Evolutionary conservation across 2,888 invertebrate species (phyloP).

Genomic region (Ophion ellenae): DNA sequence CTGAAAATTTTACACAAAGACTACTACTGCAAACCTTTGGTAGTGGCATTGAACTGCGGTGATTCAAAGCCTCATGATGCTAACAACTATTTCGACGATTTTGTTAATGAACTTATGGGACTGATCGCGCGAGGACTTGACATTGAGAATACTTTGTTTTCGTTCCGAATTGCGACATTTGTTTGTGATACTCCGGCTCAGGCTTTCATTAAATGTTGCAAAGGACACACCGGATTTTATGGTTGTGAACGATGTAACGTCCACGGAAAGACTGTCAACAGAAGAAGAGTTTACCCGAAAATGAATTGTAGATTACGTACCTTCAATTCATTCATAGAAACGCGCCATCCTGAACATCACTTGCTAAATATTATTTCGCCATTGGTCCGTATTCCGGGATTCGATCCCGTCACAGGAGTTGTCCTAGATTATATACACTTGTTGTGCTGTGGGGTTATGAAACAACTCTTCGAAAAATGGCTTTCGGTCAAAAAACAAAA

Average conservation of each 20-base stretch:
- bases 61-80: conserved; percentile 60
- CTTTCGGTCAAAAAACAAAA: conserved; percentile 43
- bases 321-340: conserved; percentile 54
- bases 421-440: conserved; percentile 58
- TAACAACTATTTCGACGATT: conserved; percentile 55
- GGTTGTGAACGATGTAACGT: conserved; percentile 62
- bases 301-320: conserved; percentile 57
- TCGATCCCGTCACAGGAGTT: conserved; percentile 39
- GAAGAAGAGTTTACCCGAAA: conserved; percentile 59
- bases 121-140: conserved; percentile 44
- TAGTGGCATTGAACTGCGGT: conserved; percentile 59
- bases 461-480: conserved; percentile 51
- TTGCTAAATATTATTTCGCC: conserved; percentile 44
- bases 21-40: conserved; percentile 52
- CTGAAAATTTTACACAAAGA: conserved; percentile 40
- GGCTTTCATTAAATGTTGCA: conserved; percentile 60
- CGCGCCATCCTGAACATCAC: conserved; percentile 60
- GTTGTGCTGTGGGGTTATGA: conserved; percentile 47
- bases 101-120: conserved; percentile 54
- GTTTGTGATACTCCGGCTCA: conserved; percentile 63
- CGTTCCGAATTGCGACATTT: conserved; percentile 59
- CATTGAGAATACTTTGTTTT: conserved; percentile 40
- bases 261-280: conserved; percentile 56
- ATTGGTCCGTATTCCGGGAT: conserved; percentile 36
- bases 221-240: conserved; percentile 58